Evolutionary conservation across 2,888 invertebrate species (phyloP), one percentile per base, ranked within the genome.

Genomic region (Drosophila putrida): DNA sequence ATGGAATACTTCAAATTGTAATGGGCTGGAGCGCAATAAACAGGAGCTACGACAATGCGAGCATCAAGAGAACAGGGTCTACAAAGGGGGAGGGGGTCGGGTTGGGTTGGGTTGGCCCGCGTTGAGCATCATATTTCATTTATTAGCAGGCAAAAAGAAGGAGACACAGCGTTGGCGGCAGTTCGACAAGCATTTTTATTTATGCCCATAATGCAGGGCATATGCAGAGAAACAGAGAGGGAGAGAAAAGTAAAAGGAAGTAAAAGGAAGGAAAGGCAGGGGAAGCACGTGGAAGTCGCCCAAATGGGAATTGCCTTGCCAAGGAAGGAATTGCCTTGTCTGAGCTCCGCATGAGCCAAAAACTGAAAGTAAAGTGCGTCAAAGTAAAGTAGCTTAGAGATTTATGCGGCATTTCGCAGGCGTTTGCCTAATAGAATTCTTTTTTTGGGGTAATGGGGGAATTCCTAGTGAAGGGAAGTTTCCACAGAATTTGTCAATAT

Each of bases 171-270:
- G 49, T 60, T 43, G 64, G 57, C 46, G 66, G 58, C 57, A 74
- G 80, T 84, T 75, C 72, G 84, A 82, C 72, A 75, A 65, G 77
- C 72, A 84, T 75, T 84, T 76, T 76, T 88, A 88, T 84, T 86
- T 86, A 84, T 84, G 79, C 87, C 81, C 80, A 88, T 91, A 91
- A 91, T 91, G 91, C 91, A 82, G 88, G 83, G 80, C 91, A 91
- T 90, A 91, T 90, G 90, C 90, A 90, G 76, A 80, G 38, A 51
- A 20, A 20, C 20, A 20, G 1, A 20, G 3, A 20, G 20, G 20
- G 20, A 20, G 20, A 20, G 20, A 20, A 20, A 20, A 20, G 20
- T 20, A 20, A 20, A n/a, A 20, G 49, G 4, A 4, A 13, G 0
- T 5, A 11, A 6, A 15, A n/a, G 25, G 33, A 33, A 49, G 27